Base-by-base conservation (phyloP, 2,888 invertebrate genomes). In the Leptodirus hochenwartii region DNA sequence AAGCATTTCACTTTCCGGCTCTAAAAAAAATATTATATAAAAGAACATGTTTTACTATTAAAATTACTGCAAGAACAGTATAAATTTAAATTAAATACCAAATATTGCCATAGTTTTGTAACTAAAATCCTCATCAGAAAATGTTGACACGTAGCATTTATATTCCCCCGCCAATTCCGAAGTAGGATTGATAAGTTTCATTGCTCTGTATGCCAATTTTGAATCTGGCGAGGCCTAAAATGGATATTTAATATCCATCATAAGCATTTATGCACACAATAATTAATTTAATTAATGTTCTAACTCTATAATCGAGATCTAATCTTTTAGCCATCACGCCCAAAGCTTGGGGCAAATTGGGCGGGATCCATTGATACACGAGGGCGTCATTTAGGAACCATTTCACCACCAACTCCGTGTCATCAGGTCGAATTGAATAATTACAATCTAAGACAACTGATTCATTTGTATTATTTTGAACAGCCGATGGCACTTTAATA, bases 321-420 rank as follows among this genome's bases (percentile, higher is more conserved):
- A 78, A 47, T 51, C 67, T 53, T 29, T 61, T 59, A 39, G 56
- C 59, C 35, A 63, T 53, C 14, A 51, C 41, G 2, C 73, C 73
- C 27, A 74, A 54, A 9, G 69, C 72, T 44, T 69, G 69, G 0
- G 77, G 76, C 38, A 61, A 62, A 37, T 65, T 62, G 3, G 72
- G 70, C 2, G 73, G 72, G 35, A 80, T 79, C 79, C 80, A 81
- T 49, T 80, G 79, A 52, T 80, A 81, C n/a, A 80, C 71, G 0
- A 69, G 65, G 27, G 69, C 64, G 43, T 71, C 67, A 50, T 66
- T 68, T 44, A 66, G 64, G 47, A 68, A 77, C 80, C 81, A 80
- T 50, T 79, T 78, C 5, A 80, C 70, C 3, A 78, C 76, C 12
- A 81, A 54, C 1, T 74, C 74, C 0, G 64, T 62, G 38, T 71